Evolutionary conservation across 2,888 invertebrate genomes (phyloP).

Genomic region (Ichneumon xanthorius): DNA sequence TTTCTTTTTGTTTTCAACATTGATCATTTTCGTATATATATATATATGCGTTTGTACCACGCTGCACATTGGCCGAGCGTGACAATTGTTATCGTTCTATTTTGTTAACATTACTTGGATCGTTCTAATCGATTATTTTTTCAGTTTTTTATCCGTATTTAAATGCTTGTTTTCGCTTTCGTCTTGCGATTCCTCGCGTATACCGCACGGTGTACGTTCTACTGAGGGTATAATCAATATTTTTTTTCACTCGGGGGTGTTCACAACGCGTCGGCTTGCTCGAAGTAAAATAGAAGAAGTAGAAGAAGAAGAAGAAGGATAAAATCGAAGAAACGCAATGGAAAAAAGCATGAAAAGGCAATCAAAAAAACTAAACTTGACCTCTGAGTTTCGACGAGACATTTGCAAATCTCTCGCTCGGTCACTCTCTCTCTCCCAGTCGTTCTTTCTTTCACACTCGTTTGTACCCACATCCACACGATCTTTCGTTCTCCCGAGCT

Average conservation of each 20-base stretch:
- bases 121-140: conserved; percentile 42
- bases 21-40: conserved; percentile 29
- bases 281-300: conserved; percentile 18
- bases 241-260: conserved; percentile 16
- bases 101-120: conserved; percentile 55
- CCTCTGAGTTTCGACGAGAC: conserved; percentile 47
- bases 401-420: conserved; percentile 34
- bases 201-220: conserved; percentile 18
- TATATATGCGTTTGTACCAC: conserved; percentile 59
- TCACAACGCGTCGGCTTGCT: conserved; percentile 24
- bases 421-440: background rate
- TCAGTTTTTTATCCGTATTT: background rate
- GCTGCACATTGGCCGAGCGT: conserved; percentile 82
- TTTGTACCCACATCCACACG: conserved; percentile 22
- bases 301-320: conserved; percentile 32
- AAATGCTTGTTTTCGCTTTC: conserved; percentile 17
- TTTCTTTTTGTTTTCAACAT: conserved; percentile 29
- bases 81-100: conserved; percentile 54
- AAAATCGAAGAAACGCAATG: conserved; percentile 57
- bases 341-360: conserved; percentile 22
- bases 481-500: conserved; percentile 51
- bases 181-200: conserved; percentile 28
- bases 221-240: conserved; percentile 7
- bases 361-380: conserved; percentile 51
- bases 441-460: conserved; percentile 32